A percentile compares a stretch with the other conserved stretches of the same genome.
Conservation (phyloP, 2,113 vertebrate species). For the Chamaetylas fuelleborni region DNA sequence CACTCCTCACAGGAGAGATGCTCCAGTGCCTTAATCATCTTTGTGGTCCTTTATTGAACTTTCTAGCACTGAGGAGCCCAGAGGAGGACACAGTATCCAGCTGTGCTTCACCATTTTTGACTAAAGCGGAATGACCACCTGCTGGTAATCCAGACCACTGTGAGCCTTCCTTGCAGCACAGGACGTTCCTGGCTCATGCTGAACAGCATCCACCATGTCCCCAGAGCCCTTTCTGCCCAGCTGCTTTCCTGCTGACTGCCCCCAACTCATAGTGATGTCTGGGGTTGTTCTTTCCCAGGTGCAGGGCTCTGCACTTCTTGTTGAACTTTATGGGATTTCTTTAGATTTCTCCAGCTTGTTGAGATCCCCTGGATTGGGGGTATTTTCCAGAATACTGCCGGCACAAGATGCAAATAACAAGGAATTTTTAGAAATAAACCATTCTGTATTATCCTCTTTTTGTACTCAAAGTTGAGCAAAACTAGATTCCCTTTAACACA, state of each 20-base stretch:
- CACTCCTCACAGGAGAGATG: neutral
- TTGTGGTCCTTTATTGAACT: neutral
- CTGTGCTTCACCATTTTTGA: neutral
- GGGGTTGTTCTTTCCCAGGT: neutral
- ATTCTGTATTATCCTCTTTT: neutral
- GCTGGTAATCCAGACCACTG: neutral
- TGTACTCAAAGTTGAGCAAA: neutral
- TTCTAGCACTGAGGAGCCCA: neutral
- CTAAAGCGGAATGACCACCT: neutral
- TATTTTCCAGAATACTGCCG: neutral
- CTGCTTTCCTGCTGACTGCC: neutral
- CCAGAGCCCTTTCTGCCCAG: neutral
- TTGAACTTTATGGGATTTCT: neutral
- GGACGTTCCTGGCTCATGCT: neutral
- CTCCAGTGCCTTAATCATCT: neutral
- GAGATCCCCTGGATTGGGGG: neutral
- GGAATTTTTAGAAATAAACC: neutral
- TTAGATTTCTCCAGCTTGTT: neutral
- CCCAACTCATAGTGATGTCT: neutral
- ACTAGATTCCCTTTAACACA: neutral
- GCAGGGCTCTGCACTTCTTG: neutral
- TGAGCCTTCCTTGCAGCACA: neutral
- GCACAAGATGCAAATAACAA: neutral
- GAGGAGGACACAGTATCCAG: neutral
- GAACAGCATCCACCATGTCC: accelerated